Conservation (phyloP, 2,888 invertebrate species). For the Mythimna pallens region DNA sequence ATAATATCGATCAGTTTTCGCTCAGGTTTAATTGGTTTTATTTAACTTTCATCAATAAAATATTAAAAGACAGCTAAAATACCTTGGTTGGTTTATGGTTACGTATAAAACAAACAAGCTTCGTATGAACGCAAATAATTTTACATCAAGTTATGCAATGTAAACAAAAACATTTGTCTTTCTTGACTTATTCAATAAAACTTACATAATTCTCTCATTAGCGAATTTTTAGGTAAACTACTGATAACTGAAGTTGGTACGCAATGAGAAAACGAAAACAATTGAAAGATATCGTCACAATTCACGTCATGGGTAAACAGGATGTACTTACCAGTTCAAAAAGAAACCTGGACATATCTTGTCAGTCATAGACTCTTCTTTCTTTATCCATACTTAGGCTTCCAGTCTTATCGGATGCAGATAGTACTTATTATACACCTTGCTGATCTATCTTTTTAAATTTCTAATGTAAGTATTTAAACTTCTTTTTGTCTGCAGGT, state of each 20-base stretch:
- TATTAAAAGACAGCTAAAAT: too few species aligned
- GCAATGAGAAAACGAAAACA: slow-evolving; percentile 33
- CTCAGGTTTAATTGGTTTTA: too few species aligned
- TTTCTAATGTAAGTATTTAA: not conserved
- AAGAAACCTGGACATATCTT: not conserved
- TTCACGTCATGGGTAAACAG: slow-evolving; percentile 28
- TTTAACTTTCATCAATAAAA: too few species aligned
- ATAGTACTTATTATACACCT: not conserved
- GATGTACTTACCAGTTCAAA: not conserved
- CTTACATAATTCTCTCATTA: slow-evolving; percentile 49
- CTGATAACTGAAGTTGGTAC: slow-evolving; percentile 11
- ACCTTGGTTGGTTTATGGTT: too few species aligned
- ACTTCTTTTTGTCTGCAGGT: slow-evolving; percentile 90
- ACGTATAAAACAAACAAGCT: too few species aligned
- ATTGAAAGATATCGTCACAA: slow-evolving; percentile 23
- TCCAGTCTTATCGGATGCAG: not conserved
- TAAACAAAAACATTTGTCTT: slow-evolving; percentile 24
- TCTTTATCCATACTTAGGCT: not conserved
- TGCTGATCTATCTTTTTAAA: not conserved
- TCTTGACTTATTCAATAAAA: slow-evolving; percentile 10
- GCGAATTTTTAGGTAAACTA: slow-evolving; percentile 17
- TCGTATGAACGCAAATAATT: slow-evolving; percentile 3
- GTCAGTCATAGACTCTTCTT: not conserved
- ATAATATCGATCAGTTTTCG: too few species aligned
- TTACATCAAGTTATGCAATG: slow-evolving; percentile 1